Evolutionary conservation across 2,797 vertebrate genomes (phyloP).

Genomic region (Emydoidea blandingii): DNA sequence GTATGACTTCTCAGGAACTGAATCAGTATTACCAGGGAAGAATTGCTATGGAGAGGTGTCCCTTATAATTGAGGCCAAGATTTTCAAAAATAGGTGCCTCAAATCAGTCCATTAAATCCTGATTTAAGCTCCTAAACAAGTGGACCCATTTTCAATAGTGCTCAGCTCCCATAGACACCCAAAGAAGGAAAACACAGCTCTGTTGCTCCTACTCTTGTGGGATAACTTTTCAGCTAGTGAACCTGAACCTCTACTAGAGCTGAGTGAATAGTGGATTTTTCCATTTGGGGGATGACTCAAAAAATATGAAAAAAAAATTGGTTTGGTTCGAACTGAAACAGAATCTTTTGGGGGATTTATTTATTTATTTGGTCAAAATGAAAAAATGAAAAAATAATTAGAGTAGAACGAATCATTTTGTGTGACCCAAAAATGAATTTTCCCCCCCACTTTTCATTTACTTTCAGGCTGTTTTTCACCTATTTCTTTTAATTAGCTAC

Average conservation of each 20-base stretch:
- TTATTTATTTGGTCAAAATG: not conserved
- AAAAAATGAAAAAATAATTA: not conserved
- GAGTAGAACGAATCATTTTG: not conserved
- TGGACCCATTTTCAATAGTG: not conserved
- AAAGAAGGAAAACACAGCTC: not conserved
- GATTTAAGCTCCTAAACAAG: not conserved
- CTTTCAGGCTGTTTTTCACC: not conserved
- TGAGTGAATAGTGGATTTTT: not conserved
- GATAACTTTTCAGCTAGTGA: not conserved
- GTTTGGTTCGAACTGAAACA: not conserved
- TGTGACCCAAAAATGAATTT: not conserved
- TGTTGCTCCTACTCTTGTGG: not conserved
- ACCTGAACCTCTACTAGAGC: not conserved
- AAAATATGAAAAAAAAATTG: not conserved
- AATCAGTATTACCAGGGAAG: not conserved
- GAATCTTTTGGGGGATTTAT: not conserved
- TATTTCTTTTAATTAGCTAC: not conserved
- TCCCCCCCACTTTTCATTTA: not conserved
- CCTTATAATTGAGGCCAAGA: not conserved
- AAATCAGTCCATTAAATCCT: conserved; percentile 4
- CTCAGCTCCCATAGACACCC: not conserved
- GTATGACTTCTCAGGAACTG: not conserved
- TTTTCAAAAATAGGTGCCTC: not conserved
- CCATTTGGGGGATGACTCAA: not conserved
- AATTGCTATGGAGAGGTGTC: not conserved